Evolutionary conservation across 37 sponge, comb jelly and placozoan genomes (phyloP).

Genomic region (Spongilla lacustris): DNA sequence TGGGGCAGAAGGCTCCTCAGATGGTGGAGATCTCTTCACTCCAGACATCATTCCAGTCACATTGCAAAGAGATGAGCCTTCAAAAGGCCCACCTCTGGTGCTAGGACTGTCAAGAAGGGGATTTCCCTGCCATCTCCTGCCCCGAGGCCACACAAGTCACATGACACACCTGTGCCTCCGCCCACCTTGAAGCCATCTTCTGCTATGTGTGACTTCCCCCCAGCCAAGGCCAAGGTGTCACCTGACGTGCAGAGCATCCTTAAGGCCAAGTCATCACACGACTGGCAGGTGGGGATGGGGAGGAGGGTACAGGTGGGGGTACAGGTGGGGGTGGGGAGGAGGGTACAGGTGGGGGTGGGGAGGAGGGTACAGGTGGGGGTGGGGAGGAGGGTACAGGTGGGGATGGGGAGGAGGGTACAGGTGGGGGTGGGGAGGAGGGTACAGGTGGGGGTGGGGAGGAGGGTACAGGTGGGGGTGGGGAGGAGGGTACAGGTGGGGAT

Average conservation of each 20-base stretch:
- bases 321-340: no score
- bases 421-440: no score
- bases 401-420: no score
- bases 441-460: no score
- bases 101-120: neutral
- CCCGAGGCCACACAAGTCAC: neutral
- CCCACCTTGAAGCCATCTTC: neutral
- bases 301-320: neutral
- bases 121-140: neutral
- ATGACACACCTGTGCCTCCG: neutral
- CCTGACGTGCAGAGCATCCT: conserved; percentile 46
- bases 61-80: neutral
- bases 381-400: no score
- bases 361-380: no score
- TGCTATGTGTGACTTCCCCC: neutral
- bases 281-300: conserved; percentile 26
- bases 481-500: no score
- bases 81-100: conserved; percentile 1
- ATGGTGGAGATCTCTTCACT: conserved; percentile 3
- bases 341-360: no score
- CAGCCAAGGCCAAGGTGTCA: neutral
- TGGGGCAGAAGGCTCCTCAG: no score
- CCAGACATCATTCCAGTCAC: neutral
- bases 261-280: conserved; percentile 67
- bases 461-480: no score